Conservation (phyloP, 2,888 invertebrate genomes). For the Nudaria mundana region DNA sequence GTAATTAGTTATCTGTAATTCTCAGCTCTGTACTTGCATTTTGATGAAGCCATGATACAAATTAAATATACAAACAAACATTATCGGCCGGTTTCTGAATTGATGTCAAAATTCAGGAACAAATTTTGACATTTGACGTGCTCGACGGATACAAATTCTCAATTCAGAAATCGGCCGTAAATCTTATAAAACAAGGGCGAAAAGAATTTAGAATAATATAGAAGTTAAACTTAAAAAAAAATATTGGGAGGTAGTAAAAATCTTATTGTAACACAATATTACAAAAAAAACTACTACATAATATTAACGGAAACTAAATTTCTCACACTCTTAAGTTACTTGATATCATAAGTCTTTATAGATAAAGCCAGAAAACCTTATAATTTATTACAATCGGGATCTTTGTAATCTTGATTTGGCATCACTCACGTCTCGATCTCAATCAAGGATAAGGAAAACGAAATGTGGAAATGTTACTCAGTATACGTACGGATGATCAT, state of each 20-base stretch:
- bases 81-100: no score
- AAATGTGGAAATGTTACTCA: slow-evolving; percentile 19
- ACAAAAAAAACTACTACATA: not conserved
- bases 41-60: no score
- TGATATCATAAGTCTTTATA: slow-evolving; percentile 26
- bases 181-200: not conserved
- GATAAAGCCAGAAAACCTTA: slow-evolving; percentile 23
- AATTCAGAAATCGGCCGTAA: no score
- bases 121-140: no score
- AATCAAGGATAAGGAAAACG: slow-evolving; percentile 35
- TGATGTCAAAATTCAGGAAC: no score
- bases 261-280: no score
- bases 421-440: slow-evolving; percentile 31
- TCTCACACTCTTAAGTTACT: slow-evolving; percentile 8
- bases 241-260: no score
- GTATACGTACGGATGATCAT: slow-evolving; percentile 7
- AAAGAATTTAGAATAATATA: not conserved
- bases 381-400: slow-evolving; percentile 34
- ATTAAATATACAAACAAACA: no score
- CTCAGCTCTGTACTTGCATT: no score
- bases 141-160: no score
- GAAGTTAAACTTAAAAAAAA: not conserved
- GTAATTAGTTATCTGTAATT: no score
- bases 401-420: slow-evolving; percentile 32
- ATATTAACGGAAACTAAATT: not conserved